A percentile compares a stretch with the other conserved stretches of the same genome.
These are phyloP conservation scores for Saturnia japonica DNA, from an alignment of 2,888 invertebrate species.

Conservation along the genomic window DNA sequence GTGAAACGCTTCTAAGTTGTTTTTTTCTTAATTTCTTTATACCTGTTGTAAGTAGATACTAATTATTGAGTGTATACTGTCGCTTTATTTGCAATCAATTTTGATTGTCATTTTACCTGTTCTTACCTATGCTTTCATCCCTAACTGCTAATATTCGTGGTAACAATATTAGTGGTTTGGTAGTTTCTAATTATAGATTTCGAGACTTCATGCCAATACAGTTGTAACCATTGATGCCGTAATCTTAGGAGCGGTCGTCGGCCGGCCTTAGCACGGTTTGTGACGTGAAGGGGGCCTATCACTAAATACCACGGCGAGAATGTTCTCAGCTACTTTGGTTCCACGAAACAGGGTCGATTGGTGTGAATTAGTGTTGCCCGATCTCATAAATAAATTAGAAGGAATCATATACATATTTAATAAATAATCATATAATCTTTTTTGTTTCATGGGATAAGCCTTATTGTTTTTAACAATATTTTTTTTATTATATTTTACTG, in stretches of 20 bases:
- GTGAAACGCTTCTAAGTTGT: too few species aligned
- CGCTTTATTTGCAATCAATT: not conserved
- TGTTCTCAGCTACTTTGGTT: slow-evolving; percentile 52
- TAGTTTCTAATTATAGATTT: not conserved
- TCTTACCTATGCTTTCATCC: not conserved
- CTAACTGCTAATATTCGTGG: not conserved
- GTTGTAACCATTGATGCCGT: not conserved
- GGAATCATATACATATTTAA: not conserved
- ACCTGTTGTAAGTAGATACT: too few species aligned
- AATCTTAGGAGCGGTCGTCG: slow-evolving; percentile 48
- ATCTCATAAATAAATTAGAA: not conserved
- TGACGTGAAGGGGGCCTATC: slow-evolving; percentile 72
- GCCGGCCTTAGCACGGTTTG: slow-evolving; percentile 78
- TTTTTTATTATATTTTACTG: too few species aligned
- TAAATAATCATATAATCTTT: not conserved
- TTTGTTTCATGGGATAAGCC: not conserved
- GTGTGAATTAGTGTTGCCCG: not conserved
- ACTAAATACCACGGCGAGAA: slow-evolving; percentile 42
- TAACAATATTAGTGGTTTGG: not conserved
- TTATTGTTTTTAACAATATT: not conserved
- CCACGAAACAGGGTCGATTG: slow-evolving; percentile 57
- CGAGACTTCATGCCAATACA: not conserved
- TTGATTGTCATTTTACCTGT: too few species aligned
- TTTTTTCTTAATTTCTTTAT: too few species aligned
- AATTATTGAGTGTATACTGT: not conserved